Conservation (phyloP, 2,797 vertebrate genomes). For the Luscinia megarhynchos region DNA sequence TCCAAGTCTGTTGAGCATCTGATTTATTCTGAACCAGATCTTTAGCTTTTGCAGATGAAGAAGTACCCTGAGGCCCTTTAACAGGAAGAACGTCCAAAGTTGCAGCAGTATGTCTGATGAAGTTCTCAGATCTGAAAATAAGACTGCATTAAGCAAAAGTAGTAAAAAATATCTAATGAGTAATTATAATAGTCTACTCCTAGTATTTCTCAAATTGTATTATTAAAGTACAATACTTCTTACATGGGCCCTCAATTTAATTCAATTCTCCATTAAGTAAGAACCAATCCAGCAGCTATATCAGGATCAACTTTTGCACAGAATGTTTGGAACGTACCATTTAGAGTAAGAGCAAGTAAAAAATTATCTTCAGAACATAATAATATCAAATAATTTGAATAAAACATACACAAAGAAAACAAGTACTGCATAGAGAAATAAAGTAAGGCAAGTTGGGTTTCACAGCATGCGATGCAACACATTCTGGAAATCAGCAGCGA, state of each 20-base stretch:
- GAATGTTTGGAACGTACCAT: neutral
- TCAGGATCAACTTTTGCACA: neutral
- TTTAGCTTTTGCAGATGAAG: constrained; percentile 67
- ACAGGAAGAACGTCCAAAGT: constrained; percentile 94
- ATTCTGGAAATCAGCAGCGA: neutral
- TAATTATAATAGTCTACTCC: neutral
- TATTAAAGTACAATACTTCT: neutral
- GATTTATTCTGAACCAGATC: constrained; percentile 68
- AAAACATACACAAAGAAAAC: neutral
- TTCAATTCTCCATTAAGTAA: neutral
- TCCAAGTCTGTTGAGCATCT: constrained; percentile 80
- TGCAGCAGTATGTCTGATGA: constrained; percentile 75
- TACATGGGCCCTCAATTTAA: neutral
- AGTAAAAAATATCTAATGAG: neutral
- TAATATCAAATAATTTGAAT: neutral
- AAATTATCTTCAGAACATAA: neutral
- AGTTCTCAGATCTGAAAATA: constrained; percentile 74
- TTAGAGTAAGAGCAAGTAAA: neutral
- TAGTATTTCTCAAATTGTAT: neutral
- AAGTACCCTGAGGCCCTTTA: constrained; percentile 89
- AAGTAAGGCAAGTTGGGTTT: neutral
- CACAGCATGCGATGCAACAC: neutral
- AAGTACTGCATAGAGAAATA: neutral
- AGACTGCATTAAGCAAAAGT: neutral
- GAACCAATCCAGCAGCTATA: neutral